Evolutionary conservation across 2,797 vertebrate genomes (phyloP).

Genomic region (Pterois miles): DNA sequence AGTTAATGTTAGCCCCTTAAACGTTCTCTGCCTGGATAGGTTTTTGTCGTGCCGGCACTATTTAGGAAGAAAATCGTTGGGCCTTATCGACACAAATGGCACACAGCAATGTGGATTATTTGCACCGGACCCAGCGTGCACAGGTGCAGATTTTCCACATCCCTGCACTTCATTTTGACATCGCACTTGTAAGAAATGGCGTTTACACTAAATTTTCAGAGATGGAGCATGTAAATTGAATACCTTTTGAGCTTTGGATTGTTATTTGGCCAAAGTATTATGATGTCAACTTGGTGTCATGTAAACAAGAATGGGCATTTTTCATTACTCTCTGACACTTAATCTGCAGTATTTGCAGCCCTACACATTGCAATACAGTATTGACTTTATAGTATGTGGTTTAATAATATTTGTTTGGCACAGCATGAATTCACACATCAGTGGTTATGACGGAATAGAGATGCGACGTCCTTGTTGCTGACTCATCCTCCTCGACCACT

Average conservation of each 20-base stretch:
- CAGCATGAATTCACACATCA: not conserved
- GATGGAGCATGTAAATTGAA: not conserved
- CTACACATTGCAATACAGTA: not conserved
- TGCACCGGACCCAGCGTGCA: too few species aligned
- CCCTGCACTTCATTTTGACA: too few species aligned
- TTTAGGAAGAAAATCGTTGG: too few species aligned
- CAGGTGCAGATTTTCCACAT: too few species aligned
- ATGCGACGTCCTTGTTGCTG: conserved; percentile 44
- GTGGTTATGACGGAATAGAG: conserved; percentile 26
- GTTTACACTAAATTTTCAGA: not conserved
- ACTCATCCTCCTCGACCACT: conserved; percentile 44
- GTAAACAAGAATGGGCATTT: not conserved
- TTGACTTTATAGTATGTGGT: not conserved
- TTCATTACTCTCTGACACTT: not conserved
- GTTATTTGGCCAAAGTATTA: not conserved
- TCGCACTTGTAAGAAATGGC: too few species aligned
- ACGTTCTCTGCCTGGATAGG: too few species aligned
- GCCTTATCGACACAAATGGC: too few species aligned
- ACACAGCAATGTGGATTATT: too few species aligned
- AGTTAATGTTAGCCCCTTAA: too few species aligned
- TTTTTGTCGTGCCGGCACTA: too few species aligned
- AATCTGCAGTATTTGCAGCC: not conserved
- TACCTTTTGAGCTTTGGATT: not conserved
- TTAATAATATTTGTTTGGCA: not conserved
- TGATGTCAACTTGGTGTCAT: not conserved